Percentiles rank a stretch among this genome's conserved stretches.
These are phyloP conservation scores for Villa cingulata DNA, from an alignment of 2,888 invertebrate species.

Conservation along the genomic window DNA sequence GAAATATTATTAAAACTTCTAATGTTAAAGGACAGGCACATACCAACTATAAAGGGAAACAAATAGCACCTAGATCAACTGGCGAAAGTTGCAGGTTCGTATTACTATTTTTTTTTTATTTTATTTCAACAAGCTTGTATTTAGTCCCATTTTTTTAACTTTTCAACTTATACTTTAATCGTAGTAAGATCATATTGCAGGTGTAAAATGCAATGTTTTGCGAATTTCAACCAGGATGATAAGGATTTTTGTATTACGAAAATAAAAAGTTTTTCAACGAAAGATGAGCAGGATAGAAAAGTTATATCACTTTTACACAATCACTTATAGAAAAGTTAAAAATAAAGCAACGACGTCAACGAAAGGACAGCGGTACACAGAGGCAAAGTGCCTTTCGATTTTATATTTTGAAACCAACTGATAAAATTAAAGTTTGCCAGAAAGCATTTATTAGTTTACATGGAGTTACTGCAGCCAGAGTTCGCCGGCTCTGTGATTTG, in stretches of 20 bases:
- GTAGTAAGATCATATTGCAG: neutral
- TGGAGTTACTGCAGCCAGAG: constrained; percentile 1
- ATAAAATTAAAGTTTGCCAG: constrained; percentile 1
- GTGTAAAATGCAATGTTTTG: constrained; percentile 1
- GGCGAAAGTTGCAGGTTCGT: too few relatives aligned
- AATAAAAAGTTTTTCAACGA: neutral
- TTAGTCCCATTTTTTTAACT: too few relatives aligned
- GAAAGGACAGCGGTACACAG: neutral
- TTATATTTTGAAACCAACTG: constrained; percentile 1
- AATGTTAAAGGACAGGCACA: too few relatives aligned
- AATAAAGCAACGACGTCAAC: neutral
- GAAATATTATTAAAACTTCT: too few relatives aligned
- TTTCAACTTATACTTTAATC: too few relatives aligned
- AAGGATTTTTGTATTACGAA: neutral
- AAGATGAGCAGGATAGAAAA: neutral
- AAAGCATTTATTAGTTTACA: constrained; percentile 1
- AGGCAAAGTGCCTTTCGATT: constrained; percentile 1
- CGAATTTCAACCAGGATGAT: constrained; percentile 1
- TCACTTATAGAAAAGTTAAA: neutral
- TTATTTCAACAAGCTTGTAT: too few relatives aligned
- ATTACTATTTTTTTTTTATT: too few relatives aligned
- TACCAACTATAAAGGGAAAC: too few relatives aligned
- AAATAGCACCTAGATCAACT: too few relatives aligned
- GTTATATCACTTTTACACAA: too few relatives aligned
- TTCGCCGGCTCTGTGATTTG: neutral